Percentiles rank a stretch among this genome's conserved stretches.
These are phyloP conservation scores for Dendroctonus valens DNA, from an alignment of 1,140 invertebrate species.

Conservation along the genomic window DNA sequence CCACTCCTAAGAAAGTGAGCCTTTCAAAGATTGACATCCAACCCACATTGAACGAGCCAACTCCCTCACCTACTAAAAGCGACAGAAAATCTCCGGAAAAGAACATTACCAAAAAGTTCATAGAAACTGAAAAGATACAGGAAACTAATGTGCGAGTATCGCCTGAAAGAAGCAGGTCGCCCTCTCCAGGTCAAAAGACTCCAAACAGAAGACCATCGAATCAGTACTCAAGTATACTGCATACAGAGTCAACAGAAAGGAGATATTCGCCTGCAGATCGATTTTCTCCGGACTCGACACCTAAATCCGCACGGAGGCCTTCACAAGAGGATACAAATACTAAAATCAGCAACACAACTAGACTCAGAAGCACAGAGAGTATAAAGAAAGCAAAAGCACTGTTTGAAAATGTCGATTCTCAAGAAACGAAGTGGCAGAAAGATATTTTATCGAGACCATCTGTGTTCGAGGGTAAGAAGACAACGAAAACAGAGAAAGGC, in stretches of 20 bases:
- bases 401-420: conserved; percentile 59
- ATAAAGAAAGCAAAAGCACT: conserved; percentile 64
- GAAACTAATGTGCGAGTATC: conserved; percentile 30
- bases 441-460: conserved; percentile 55
- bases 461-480: conserved; percentile 45
- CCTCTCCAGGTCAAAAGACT: conserved; percentile 26
- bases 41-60: conserved; percentile 17
- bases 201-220: conserved; percentile 27
- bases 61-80: neutral
- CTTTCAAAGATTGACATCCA: conserved; percentile 35
- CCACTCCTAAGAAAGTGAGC: conserved; percentile 32
- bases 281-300: conserved; percentile 22
- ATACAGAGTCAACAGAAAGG: conserved; percentile 18
- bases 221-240: conserved; percentile 23
- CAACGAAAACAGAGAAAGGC: conserved; percentile 4
- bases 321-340: conserved; percentile 38
- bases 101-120: conserved; percentile 13
- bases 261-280: conserved; percentile 10
- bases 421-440: conserved; percentile 48
- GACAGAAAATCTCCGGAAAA: conserved; percentile 25
- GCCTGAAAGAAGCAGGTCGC: conserved; percentile 30
- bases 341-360: conserved; percentile 40
- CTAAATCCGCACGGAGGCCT: conserved; percentile 37
- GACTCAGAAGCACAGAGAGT: conserved; percentile 57
- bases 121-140: conserved; percentile 24